Base-by-base conservation (phyloP, 2,888 invertebrate genomes). In the Hartigia nigra region DNA sequence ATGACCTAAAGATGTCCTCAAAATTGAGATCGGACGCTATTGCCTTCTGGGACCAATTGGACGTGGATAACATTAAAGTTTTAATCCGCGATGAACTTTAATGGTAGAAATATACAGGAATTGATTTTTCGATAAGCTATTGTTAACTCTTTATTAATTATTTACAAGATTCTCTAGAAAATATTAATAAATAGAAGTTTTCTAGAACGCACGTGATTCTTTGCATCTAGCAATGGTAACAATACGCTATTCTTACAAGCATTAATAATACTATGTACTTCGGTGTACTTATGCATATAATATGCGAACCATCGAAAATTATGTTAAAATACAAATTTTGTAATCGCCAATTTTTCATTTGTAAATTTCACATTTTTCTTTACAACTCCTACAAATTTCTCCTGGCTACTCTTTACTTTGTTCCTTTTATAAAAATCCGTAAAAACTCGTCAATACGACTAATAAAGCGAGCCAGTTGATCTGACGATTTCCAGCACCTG, bases 21-120 rank as follows among this genome's bases (percentile, higher is more conserved):
- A 23, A 74, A 35, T 74, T 78, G 76, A 55, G 72, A 31, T 34
- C 70, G 31, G 14, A 76, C 4, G 55, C 72, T 55, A 14, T 78
- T 0, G 35, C 23, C 4, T 69, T 78, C 12, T 78, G 78, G 78
- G 76, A 78, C 12, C 35, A 74, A 4, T 32, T 78, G 12, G 76
- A 74, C n/a, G 36, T 78, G 12, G 78, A 78, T n/a, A 75, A 76
- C 11, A 69, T 76, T 11, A 69, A 76, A 31, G 72, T 34, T 37
- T 55, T 78, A 4, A 1, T 4, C 1, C 78, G 76, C 31, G 78
- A 78, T n/a, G 78, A 78, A 69, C 35, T 78, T 34, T 78, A 76
- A 39, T 23, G 23, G 1, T 39, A 39, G 23, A 39, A 39, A 70
- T 35, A 14, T 31, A 12, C 31, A 4, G 12, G 14, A 70, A 77